These are phyloP conservation scores for Penaeus monodon DNA, from an alignment of 2,888 invertebrate species.

Conservation along the genomic window DNA sequence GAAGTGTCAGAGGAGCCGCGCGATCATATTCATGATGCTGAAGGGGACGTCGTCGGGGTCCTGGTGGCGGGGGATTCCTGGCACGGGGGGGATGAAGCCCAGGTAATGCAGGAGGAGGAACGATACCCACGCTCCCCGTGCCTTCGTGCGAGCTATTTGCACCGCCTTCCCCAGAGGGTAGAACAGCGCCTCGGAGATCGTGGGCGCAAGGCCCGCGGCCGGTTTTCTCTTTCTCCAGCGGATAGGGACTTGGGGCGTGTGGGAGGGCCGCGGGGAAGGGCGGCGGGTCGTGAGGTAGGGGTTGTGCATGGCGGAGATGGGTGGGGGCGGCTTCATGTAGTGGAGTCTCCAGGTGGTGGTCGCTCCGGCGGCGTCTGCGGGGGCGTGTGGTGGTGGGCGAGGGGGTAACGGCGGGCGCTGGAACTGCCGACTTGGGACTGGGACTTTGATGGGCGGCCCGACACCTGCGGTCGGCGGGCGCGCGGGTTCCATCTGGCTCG, in stretches of 20 bases:
- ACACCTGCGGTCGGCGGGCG: too few relatives aligned
- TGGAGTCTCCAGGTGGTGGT: conserved; percentile 18
- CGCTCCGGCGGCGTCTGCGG: too few relatives aligned
- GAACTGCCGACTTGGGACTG: too few relatives aligned
- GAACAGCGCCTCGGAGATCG: not conserved
- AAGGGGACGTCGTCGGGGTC: conserved; percentile 8
- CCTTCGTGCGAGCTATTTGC: not conserved
- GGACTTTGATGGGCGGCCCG: too few relatives aligned
- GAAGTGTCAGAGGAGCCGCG: too few relatives aligned
- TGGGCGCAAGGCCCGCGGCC: not conserved
- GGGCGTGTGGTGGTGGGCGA: too few relatives aligned
- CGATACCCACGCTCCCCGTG: conserved; percentile 21
- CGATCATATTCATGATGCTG: too few relatives aligned
- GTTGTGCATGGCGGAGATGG: conserved; percentile 27
- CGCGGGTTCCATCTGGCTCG: too few relatives aligned
- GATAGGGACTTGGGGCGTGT: not conserved
- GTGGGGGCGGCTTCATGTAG: conserved; percentile 5
- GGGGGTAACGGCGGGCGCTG: too few relatives aligned
- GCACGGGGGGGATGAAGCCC: conserved; percentile 41
- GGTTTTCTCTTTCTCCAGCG: not conserved
- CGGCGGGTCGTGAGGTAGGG: conserved; percentile 8
- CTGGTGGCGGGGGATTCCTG: conserved; percentile 33
- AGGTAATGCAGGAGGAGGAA: conserved; percentile 44
- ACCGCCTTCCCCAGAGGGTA: not conserved
- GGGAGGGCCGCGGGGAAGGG: conserved; percentile 12